Evolutionary conservation across 1,140 invertebrate genomes (phyloP), one percentile per base, ranked within the genome.

Genomic region (Stegodyphus dumicola): DNA sequence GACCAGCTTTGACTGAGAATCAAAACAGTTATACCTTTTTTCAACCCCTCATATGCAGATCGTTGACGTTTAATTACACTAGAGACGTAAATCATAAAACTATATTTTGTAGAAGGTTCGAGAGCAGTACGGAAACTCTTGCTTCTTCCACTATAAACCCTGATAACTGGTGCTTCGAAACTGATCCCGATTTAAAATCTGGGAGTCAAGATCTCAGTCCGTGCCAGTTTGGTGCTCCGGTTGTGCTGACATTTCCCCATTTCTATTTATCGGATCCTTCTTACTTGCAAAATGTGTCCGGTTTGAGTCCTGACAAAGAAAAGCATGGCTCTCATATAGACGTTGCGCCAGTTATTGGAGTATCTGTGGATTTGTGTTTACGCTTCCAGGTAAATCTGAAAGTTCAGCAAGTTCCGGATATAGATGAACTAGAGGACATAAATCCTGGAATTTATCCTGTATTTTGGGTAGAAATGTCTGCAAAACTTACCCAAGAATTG

Each of bases 191-290:
- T 18, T 51, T 83, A 6, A 65, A 65, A 17, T 77, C 78, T 52
- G 86, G 86, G 6, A 73, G 71, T 18, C 15, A 71, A 49, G 77
- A 87, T n/a, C 11, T 87, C 0, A 66, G 86, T 33, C 15, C 86
- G n/a, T 87, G 86, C 53, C 86, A 77, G 10, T 83, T 53, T 56
- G 65, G 54, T 48, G 67, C 78, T 0, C 95, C 95, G 0, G 90
- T 95, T 13, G 92, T 94, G 13, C 93, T 92, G 0, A 94, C 95
- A 0, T 90, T 95, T 88, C 96, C 96, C 1, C 96, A 98, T 91
- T 96, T 96, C 89, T 94, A 94, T 83, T 91, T 93, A 4, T 92
- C 92, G 1, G 94, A 96, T 89, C 92, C 94, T 10, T 70, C 73
- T 17, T 87, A 87, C 17, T 49, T 77, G 48, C 5, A 56, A 2